These are phyloP conservation scores for Lutraria lutraria DNA, from an alignment of 2,888 invertebrate genomes.

Conservation along the genomic window DNA sequence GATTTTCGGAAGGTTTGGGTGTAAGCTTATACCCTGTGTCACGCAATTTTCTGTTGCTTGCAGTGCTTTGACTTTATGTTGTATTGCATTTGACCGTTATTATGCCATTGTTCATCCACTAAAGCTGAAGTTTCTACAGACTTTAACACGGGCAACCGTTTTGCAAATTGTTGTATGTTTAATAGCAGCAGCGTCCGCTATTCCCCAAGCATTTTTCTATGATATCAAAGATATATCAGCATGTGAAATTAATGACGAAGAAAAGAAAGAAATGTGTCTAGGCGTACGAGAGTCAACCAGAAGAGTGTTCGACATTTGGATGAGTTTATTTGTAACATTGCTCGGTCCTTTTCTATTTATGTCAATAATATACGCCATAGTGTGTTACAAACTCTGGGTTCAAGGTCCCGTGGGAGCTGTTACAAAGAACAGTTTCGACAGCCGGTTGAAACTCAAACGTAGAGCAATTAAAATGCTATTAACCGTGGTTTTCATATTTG, in stretches of 20 bases:
- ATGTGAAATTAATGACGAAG: slow-evolving; percentile 41
- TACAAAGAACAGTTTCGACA: slow-evolving; percentile 55
- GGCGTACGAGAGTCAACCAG: slow-evolving; percentile 37
- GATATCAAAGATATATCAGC: slow-evolving; percentile 59
- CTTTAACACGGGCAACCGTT: slow-evolving; percentile 63
- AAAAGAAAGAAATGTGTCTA: slow-evolving; percentile 60
- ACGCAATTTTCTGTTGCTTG: slow-evolving; percentile 73
- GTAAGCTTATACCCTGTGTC: slow-evolving; percentile 76
- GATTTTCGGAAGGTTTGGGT: slow-evolving; percentile 73
- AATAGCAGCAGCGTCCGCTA: slow-evolving; percentile 66
- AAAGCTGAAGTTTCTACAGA: slow-evolving; percentile 72
- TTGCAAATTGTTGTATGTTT: slow-evolving; percentile 74
- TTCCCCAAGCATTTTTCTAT: slow-evolving; percentile 75
- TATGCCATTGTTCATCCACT: slow-evolving; percentile 79
- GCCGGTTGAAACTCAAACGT: slow-evolving; percentile 70
- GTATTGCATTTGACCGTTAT: slow-evolving; percentile 79
- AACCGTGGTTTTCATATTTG: slow-evolving; percentile 75
- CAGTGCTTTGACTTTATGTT: slow-evolving; percentile 77
- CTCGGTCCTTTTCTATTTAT: slow-evolving; percentile 74
- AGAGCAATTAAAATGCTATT: slow-evolving; percentile 80
- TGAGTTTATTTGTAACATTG: slow-evolving; percentile 71
- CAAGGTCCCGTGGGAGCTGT: slow-evolving; percentile 67
- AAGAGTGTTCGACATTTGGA: slow-evolving; percentile 66
- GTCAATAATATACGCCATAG: slow-evolving; percentile 72
- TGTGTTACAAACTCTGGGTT: slow-evolving; percentile 77